Evolutionary conservation across 2,113 vertebrate species (phyloP).

Genomic region (Damaliscus lunatus): DNA sequence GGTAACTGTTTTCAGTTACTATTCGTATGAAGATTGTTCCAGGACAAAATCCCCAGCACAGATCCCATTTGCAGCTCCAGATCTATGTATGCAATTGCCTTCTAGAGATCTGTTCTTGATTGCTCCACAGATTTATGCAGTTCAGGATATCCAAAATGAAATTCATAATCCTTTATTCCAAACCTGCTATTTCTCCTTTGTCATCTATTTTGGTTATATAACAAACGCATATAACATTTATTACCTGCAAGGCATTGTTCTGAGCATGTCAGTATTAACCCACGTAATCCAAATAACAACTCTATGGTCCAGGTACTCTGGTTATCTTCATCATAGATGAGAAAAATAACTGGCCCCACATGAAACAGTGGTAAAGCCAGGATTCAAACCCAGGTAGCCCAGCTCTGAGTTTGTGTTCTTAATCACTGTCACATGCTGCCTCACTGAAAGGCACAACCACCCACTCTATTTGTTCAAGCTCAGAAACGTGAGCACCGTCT

Average conservation of each 20-base stretch:
- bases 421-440: background rate
- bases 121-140: background rate
- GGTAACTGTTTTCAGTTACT: background rate
- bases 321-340: background rate
- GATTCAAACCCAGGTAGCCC: background rate
- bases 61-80: background rate
- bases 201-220: background rate
- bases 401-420: background rate
- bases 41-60: background rate
- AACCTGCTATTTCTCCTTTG: background rate
- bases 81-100: background rate
- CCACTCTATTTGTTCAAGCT: background rate
- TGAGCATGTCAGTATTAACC: background rate
- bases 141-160: background rate
- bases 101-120: background rate
- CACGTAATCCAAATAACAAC: background rate
- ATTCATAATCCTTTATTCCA: background rate
- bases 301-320: background rate
- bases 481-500: background rate
- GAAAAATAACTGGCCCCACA: background rate
- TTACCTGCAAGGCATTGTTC: background rate
- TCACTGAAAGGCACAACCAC: background rate
- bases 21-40: background rate
- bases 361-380: background rate
- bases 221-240: background rate